Conservation (phyloP, 1,140 invertebrate species). For the Linepithema humile region DNA sequence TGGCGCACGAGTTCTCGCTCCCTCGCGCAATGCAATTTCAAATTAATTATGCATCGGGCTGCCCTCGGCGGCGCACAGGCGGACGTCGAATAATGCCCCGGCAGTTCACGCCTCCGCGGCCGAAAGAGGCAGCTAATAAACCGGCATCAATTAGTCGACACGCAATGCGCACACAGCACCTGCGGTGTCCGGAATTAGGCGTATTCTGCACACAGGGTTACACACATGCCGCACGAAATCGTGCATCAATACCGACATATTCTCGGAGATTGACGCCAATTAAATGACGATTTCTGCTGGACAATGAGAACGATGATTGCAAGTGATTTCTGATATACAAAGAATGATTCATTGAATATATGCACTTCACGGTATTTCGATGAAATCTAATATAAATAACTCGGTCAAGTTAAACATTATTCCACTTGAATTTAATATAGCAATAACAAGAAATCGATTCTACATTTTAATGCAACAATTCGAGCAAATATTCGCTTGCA, state of each 20-base stretch:
- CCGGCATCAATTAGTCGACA: constrained; percentile 80
- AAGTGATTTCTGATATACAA: neutral
- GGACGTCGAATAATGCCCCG: constrained; percentile 76
- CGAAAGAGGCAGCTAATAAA: constrained; percentile 81
- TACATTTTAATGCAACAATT: no score
- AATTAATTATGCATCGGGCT: constrained; percentile 79
- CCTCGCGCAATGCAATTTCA: constrained; percentile 70
- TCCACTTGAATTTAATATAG: no score
- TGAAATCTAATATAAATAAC: neutral
- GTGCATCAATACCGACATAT: constrained; percentile 55
- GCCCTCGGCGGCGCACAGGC: constrained; percentile 49
- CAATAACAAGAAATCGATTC: no score
- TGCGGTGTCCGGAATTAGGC: constrained; percentile 66
- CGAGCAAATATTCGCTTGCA: no score
- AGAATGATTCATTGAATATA: no score
- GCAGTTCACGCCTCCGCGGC: constrained; percentile 73
- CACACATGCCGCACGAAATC: constrained; percentile 30
- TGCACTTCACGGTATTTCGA: neutral
- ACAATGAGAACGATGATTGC: constrained; percentile 25
- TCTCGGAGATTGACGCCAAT: constrained; percentile 55
- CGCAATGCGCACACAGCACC: constrained; percentile 71
- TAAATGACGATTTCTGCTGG: constrained; percentile 51
- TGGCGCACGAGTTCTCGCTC: neutral
- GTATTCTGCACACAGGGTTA: constrained; percentile 6
- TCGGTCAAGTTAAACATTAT: no score